Evolutionary conservation across 1,140 invertebrate species (phyloP).

Genomic region (Melanaphis sacchari): DNA sequence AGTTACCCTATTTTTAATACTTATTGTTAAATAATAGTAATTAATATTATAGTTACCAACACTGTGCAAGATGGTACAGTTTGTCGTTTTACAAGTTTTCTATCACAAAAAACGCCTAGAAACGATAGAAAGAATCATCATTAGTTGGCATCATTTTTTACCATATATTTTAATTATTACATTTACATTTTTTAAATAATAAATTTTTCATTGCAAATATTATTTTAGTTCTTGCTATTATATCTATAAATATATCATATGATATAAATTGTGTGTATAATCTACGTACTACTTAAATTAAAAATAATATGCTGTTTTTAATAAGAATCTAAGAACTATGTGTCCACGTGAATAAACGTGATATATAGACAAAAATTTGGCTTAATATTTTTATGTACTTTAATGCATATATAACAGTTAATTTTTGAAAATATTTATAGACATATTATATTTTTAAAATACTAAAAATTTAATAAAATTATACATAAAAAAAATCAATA

Average conservation of each 20-base stretch:
- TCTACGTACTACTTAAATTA: background rate
- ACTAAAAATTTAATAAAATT: no score
- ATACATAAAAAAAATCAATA: no score
- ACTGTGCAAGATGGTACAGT: background rate
- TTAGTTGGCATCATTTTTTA: background rate
- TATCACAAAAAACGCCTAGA: background rate
- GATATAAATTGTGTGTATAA: background rate
- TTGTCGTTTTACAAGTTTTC: slow-evolving; percentile 33
- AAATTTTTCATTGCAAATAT: background rate
- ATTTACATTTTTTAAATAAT: no score
- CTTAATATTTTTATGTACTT: no score
- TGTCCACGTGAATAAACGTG: no score
- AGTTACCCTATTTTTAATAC: no score
- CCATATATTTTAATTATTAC: background rate
- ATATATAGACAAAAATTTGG: no score
- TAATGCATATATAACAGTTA: no score
- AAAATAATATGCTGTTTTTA: background rate
- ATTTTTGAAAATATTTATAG: no score
- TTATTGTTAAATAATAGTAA: background rate
- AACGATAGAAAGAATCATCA: background rate
- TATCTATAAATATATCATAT: background rate
- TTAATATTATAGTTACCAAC: slow-evolving; percentile 44
- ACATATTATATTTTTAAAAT: no score
- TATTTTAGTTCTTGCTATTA: background rate
- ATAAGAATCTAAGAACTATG: no score